A percentile compares a stretch with the other conserved stretches of the same genome.
phyloP scores from a whole-genome alignment of 2,888 invertebrate genomes.

The Zhuqinia jingwanae region DNA sequence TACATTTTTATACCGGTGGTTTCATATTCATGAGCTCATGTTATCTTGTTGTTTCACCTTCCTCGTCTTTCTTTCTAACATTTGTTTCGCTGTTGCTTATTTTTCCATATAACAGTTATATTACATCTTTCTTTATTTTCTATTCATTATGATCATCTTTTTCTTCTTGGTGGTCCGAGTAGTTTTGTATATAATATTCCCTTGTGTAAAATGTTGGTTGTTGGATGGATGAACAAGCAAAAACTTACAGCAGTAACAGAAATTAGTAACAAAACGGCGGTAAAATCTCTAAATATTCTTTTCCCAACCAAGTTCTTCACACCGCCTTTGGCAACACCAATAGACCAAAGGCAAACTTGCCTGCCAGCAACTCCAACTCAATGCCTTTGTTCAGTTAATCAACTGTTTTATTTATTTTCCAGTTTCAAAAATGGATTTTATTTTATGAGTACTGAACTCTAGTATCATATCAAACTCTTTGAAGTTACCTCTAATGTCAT shows the following conservation, averaged over 20 bases:
- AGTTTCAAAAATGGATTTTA: no score
- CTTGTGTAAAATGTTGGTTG: conserved; percentile 62
- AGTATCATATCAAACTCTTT: no score
- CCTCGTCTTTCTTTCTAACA: conserved; percentile 18
- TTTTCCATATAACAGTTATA: conserved; percentile 28
- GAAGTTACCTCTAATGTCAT: no score
- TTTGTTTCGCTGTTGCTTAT: conserved; percentile 31
- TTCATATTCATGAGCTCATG: not conserved
- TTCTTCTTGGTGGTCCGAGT: conserved; percentile 50
- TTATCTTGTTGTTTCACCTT: conserved; percentile 51
- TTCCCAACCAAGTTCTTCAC: not conserved
- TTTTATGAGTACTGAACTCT: no score
- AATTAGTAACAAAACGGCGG: not conserved
- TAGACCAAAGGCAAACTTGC: not conserved
- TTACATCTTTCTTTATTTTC: conserved; percentile 43
- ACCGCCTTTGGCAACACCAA: not conserved
- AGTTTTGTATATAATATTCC: conserved; percentile 43
- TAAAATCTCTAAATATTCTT: not conserved
- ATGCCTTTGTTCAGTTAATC: not conserved
- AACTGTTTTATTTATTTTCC: no score
- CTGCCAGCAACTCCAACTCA: not conserved
- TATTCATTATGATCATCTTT: conserved; percentile 51
- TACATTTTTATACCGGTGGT: not conserved
- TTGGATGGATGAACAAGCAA: conserved; percentile 18
- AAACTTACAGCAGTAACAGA: conserved; percentile 4